A percentile compares a stretch with the other conserved stretches of the same genome.
phyloP scores from a whole-genome alignment of 2,888 invertebrate species.

The Sericinus montela region DNA sequence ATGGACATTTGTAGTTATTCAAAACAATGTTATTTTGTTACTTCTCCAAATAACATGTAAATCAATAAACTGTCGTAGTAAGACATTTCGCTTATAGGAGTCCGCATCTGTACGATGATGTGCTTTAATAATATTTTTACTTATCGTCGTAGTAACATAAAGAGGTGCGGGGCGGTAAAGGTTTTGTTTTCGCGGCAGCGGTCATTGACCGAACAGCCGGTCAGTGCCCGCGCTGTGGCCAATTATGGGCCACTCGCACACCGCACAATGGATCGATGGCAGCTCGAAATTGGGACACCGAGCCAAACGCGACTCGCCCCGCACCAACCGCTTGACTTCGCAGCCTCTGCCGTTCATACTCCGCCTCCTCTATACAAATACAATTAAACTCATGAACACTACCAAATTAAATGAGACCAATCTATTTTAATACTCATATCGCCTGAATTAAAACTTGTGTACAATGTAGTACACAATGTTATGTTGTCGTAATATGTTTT shows the following conservation, averaged over 20 bases:
- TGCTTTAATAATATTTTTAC: neutral
- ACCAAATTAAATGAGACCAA: conserved; percentile 11
- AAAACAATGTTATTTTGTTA: too few species aligned
- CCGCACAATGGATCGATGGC: conserved; percentile 79
- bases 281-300: conserved; percentile 73
- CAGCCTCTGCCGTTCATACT: conserved; percentile 23
- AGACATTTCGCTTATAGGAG: too few species aligned
- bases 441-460: too few species aligned
- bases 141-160: conserved; percentile 25
- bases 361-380: neutral
- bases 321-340: conserved; percentile 24
- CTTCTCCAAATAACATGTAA: too few species aligned
- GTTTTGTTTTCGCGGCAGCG: conserved; percentile 73
- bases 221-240: conserved; percentile 77
- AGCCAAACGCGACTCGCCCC: conserved; percentile 43
- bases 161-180: conserved; percentile 41
- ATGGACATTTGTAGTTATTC: too few species aligned
- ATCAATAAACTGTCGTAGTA: too few species aligned
- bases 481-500: too few species aligned
- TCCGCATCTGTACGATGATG: too few species aligned
- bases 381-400: neutral
- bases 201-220: conserved; percentile 72
- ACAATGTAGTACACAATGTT: neutral
- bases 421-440: neutral
- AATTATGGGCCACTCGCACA: conserved; percentile 80